Percentiles rank a stretch among this genome's conserved stretches.
These are phyloP conservation scores for Corythaixoides concolor DNA, from an alignment of 2,113 vertebrate species.

Conservation along the genomic window DNA sequence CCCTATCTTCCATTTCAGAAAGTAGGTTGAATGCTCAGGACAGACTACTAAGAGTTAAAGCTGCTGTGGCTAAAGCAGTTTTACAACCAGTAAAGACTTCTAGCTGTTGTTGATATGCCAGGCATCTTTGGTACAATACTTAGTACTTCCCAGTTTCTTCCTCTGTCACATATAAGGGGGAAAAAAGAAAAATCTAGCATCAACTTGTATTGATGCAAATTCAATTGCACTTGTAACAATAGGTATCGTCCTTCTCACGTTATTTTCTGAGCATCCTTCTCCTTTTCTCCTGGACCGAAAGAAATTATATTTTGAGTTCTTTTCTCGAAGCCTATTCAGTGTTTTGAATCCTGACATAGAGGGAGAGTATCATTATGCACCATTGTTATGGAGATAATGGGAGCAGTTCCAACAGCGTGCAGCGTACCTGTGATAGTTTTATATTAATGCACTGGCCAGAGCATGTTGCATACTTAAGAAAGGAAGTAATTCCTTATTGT, in stretches of 20 bases:
- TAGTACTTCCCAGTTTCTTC: not conserved
- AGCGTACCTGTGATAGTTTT: not conserved
- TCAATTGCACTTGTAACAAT: not conserved
- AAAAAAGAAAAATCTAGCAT: not conserved
- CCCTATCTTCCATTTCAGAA: not conserved
- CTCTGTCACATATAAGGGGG: not conserved
- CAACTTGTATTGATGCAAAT: not conserved
- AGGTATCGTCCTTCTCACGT: not conserved
- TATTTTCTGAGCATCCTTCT: not conserved
- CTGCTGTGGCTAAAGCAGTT: not conserved
- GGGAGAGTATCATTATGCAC: not conserved
- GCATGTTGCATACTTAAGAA: not conserved
- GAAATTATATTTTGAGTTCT: not conserved
- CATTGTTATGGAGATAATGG: not conserved
- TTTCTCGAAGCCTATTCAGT: not conserved
- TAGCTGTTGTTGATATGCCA: not conserved
- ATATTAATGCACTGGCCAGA: not conserved
- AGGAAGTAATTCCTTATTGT: not conserved
- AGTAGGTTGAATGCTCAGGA: not conserved
- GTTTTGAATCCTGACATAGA: not conserved
- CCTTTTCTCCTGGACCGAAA: not conserved
- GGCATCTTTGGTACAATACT: not conserved
- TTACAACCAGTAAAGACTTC: not conserved
- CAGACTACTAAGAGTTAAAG: not conserved
- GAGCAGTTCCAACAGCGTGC: not conserved